Base-by-base conservation (phyloP, 2,113 vertebrate genomes). In the Steatornis caripensis region DNA sequence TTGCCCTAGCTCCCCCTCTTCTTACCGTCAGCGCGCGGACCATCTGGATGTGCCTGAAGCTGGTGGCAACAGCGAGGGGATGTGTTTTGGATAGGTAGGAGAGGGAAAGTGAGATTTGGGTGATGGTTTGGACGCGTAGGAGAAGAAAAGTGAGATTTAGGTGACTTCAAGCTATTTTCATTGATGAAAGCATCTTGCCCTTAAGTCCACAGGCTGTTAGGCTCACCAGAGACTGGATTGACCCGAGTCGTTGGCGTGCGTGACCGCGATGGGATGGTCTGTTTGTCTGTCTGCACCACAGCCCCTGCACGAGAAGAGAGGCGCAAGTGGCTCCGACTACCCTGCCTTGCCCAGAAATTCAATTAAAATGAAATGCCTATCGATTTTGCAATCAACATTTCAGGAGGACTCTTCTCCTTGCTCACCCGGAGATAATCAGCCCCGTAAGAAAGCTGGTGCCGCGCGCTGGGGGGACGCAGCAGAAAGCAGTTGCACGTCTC, bases 381-480 rank as follows among this genome's bases (percentile, higher is more conserved):
- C 65, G 64, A 90, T 71, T 95, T 70, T 39, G 22, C 53, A 68
- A 70, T 75, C 57, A 72, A 2, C 29, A 6, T 89, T 68, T 87
- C 68, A 30, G 66, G 45, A 71, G 34, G 46, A n/a, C 32, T 45
- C 29, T 54, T 46, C 75, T 85, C 53, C 39, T 91, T 7, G 5
- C 34, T 24, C 3, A 3, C n/a, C 45, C 49, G 45, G 68, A 88
- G 51, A 51, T 70, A 83, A 91, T 29, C 36, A 23, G 60, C 13
- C 58, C n/a, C 4, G 6, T 24, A 62, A 18, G 48, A 65, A 57
- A 30, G 11, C 29, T 5, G 64, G 57, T 45, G 29, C 14, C 23
- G 16, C 1, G 1, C 0, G 36, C 16, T 5, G 5, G 21, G 18
- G 41, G 43, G 55, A 27, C 0, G 4, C 5, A 21, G 24, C 23